Percentiles rank a stretch among this genome's conserved stretches.
Evolutionary conservation across 2,888 invertebrate species (phyloP).

Genomic region (Sphaerophoria taeniata): DNA sequence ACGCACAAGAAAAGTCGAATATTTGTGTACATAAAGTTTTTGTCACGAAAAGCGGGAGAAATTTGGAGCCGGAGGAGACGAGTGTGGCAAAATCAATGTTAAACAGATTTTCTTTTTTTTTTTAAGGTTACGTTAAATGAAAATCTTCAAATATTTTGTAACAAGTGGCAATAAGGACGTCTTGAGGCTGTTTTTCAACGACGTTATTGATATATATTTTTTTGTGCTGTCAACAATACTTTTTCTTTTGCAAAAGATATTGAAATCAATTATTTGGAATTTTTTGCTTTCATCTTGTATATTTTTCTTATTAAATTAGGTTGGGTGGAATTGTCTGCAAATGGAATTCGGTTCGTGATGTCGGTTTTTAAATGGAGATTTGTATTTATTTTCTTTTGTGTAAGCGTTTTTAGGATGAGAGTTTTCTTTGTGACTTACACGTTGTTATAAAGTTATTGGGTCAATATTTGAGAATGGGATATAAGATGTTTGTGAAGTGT

Average conservation of each 20-base stretch:
- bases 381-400: background rate
- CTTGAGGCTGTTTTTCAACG: constrained; percentile 31
- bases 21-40: constrained; percentile 30
- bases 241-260: background rate
- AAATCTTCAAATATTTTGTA: constrained; percentile 15
- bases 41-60: no score
- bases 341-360: background rate
- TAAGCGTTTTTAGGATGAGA: background rate
- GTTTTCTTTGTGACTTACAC: background rate
- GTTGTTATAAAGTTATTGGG: no score
- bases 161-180: constrained; percentile 39
- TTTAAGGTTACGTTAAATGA: background rate
- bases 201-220: constrained; percentile 14
- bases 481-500: no score
- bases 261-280: constrained; percentile 29
- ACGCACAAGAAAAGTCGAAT: background rate
- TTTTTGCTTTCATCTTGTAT: background rate
- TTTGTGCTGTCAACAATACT: constrained; percentile 21
- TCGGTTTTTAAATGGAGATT: constrained; percentile 5
- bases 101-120: constrained; percentile 32
- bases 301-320: background rate
- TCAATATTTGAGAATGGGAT: no score
- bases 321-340: constrained; percentile 13
- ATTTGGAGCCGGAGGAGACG: background rate
- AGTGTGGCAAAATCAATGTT: constrained; percentile 11